phyloP scores from a whole-genome alignment of 2,888 invertebrate genomes.

The Thereva nobilitata region DNA sequence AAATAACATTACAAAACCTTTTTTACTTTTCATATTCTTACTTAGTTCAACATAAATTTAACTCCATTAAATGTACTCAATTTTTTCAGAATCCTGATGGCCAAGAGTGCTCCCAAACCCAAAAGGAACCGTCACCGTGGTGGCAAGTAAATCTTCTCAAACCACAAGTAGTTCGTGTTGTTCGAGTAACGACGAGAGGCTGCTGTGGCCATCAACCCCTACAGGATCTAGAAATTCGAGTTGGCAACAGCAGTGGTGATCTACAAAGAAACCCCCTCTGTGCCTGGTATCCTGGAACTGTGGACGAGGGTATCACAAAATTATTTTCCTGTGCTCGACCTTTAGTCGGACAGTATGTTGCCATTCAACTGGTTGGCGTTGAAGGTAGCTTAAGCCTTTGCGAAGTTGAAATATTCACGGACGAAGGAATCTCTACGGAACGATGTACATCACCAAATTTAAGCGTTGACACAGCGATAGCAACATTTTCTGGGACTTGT shows the following conservation, averaged over 20 bases:
- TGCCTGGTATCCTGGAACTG: constrained; percentile 91
- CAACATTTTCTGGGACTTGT: constrained; percentile 83
- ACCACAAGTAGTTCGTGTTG: constrained; percentile 82
- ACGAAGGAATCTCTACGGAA: constrained; percentile 87
- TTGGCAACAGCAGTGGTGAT: constrained; percentile 88
- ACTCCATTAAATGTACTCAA: not conserved
- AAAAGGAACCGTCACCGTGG: constrained; percentile 88
- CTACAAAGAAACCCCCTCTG: constrained; percentile 87
- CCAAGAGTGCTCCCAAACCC: constrained; percentile 86
- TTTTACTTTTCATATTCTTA: not conserved
- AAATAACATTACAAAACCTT: too few species aligned
- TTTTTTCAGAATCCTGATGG: constrained; percentile 83
- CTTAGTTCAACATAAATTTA: not conserved
- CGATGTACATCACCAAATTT: constrained; percentile 76
- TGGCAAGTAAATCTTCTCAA: constrained; percentile 87
- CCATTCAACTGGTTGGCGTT: constrained; percentile 86
- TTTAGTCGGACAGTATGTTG: constrained; percentile 83
- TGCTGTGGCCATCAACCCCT: constrained; percentile 80
- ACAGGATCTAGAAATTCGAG: constrained; percentile 85
- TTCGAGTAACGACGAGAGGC: constrained; percentile 76
- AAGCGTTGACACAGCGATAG: constrained; percentile 78
- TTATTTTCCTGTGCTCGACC: constrained; percentile 86
- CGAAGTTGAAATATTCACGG: constrained; percentile 90
- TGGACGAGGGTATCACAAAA: constrained; percentile 92
- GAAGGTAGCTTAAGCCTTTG: constrained; percentile 88